These are phyloP conservation scores for Deilephila elpenor DNA, from an alignment of 2,888 invertebrate species.

Conservation along the genomic window DNA sequence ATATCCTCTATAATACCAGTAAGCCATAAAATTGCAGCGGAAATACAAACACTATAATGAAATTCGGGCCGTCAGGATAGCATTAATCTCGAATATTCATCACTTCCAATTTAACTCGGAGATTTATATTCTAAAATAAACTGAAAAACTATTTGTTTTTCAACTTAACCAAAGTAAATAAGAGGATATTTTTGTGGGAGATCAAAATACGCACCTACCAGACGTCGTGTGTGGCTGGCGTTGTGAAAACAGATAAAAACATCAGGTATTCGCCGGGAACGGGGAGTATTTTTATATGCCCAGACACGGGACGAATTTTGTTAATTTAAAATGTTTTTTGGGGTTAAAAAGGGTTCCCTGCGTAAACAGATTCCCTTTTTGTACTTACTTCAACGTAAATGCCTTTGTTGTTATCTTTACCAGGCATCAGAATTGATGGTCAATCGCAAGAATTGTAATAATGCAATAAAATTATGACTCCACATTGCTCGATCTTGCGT, in stretches of 20 bases:
- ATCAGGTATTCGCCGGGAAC: constrained; percentile 24
- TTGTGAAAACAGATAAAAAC: constrained; percentile 43
- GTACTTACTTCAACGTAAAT: no score
- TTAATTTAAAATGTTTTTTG: constrained; percentile 11
- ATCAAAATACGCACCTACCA: constrained; percentile 48
- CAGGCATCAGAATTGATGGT: no score
- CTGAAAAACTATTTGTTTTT: constrained; percentile 45
- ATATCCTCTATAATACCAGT: neutral
- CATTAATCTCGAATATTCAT: constrained; percentile 24
- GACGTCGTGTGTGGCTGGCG: constrained; percentile 54
- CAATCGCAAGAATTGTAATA: no score
- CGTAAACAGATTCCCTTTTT: neutral
- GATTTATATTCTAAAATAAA: constrained; percentile 28
- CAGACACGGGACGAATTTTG: constrained; percentile 13
- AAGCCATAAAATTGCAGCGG: constrained; percentile 13
- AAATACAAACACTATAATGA: constrained; percentile 13
- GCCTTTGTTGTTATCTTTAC: no score
- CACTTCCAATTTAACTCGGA: constrained; percentile 14
- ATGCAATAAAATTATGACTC: no score
- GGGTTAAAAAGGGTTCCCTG: constrained; percentile 6
- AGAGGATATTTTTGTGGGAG: constrained; percentile 47
- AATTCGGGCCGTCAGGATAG: constrained; percentile 6
- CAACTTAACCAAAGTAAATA: constrained; percentile 48
- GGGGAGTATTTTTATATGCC: constrained; percentile 23
- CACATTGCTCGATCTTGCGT: no score